These are phyloP conservation scores for Stichopus horrens DNA, from an alignment of 53 echinoderm and acorn worm species.

Conservation along the genomic window DNA sequence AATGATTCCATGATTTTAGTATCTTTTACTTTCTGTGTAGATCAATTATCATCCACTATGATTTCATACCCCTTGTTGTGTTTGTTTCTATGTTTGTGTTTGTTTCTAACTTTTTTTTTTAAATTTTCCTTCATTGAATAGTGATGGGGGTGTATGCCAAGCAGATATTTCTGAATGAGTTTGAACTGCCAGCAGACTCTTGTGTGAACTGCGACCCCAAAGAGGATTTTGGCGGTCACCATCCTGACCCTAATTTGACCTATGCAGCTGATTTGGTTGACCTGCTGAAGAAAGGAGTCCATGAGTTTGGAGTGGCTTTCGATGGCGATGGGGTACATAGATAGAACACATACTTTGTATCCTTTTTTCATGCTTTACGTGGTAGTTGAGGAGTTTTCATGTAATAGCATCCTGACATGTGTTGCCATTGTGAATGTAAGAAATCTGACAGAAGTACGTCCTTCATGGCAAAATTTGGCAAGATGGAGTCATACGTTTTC, in stretches of 20 bases:
- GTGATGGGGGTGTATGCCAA: constrained; percentile 92
- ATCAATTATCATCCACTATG: no score
- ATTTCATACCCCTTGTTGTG: no score
- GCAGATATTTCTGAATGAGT: constrained; percentile 80
- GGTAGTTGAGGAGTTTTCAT: no score
- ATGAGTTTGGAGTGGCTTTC: constrained; percentile 94
- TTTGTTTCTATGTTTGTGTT: no score
- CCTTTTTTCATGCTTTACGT: no score
- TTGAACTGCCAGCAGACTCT: constrained; percentile 71
- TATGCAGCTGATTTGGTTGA: constrained; percentile 93
- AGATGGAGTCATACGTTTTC: no score
- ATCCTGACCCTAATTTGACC: constrained; percentile 97
- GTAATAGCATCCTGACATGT: no score
- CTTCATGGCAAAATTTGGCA: no score
- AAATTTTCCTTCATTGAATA: constrained; percentile 18
- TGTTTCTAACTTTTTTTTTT: not conserved
- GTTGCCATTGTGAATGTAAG: no score
- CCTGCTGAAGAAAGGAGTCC: constrained; percentile 83
- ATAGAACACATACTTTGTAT: not conserved
- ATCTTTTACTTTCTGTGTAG: no score
- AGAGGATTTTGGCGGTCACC: constrained; percentile 97
- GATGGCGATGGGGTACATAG: constrained; percentile 95
- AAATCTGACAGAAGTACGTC: no score
- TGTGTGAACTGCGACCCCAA: constrained; percentile 94
- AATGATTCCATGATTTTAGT: no score